A percentile compares a stretch with the other conserved stretches of the same genome.
phyloP scores from a whole-genome alignment of 1,140 invertebrate species.

The Diabrotica undecimpunctata region DNA sequence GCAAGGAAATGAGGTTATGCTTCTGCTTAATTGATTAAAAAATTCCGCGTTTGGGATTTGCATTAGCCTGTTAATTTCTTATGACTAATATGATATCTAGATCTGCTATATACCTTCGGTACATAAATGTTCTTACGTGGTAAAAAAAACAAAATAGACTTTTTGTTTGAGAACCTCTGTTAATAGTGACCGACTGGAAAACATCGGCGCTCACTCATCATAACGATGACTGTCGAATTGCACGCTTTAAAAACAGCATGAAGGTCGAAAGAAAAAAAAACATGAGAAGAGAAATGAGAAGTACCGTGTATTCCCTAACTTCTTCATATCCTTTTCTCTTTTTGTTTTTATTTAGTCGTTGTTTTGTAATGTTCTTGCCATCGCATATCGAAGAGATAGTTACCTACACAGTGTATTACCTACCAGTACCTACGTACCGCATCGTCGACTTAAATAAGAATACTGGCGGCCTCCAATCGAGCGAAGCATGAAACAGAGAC shows the following conservation, averaged over 20 bases:
- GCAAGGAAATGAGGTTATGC: too few relatives aligned
- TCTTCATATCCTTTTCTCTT: conserved; percentile 3
- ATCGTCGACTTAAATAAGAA: conserved; percentile 5
- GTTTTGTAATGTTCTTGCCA: background rate
- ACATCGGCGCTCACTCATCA: background rate
- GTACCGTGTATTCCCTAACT: background rate
- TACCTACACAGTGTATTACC: background rate
- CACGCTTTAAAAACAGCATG: conserved; percentile 18
- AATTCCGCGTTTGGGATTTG: too few relatives aligned
- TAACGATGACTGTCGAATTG: conserved; percentile 21
- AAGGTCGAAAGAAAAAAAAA: conserved; percentile 13
- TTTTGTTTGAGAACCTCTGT: conserved; percentile 8
- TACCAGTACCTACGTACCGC: conserved; percentile 6
- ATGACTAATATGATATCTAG: too few relatives aligned
- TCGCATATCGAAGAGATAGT: background rate
- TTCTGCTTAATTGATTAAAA: too few relatives aligned
- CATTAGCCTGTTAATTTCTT: too few relatives aligned
- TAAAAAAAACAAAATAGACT: background rate
- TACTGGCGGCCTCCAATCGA: background rate
- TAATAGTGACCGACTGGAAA: background rate
- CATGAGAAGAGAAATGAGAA: background rate
- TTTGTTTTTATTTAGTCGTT: conserved; percentile 5
- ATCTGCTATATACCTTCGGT: too few relatives aligned
- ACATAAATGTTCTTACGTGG: too few relatives aligned
- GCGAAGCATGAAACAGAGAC: background rate